These are phyloP conservation scores for Passer montanus DNA, from an alignment of 2,113 vertebrate genomes.

Conservation along the genomic window DNA sequence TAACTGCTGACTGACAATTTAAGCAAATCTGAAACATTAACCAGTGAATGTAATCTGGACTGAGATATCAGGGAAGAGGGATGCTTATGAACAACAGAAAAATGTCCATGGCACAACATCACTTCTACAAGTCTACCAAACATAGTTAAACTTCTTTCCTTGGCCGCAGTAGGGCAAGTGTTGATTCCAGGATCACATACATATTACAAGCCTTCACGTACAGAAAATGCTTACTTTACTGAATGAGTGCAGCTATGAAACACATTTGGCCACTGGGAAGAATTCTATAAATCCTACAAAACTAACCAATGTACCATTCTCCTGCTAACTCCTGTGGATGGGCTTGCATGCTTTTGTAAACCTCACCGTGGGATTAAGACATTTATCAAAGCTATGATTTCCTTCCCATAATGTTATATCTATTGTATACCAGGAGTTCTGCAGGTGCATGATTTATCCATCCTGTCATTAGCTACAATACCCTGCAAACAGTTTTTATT, in stretches of 20 bases:
- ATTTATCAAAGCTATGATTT: conserved; percentile 58
- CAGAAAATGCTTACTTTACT: neutral
- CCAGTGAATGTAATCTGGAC: neutral
- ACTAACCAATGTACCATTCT: neutral
- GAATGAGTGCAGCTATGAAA: neutral
- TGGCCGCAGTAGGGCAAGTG: neutral
- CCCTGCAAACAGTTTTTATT: conserved; percentile 44
- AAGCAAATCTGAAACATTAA: conserved; percentile 13
- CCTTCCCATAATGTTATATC: neutral
- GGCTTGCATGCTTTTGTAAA: neutral
- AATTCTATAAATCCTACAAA: conserved; percentile 23
- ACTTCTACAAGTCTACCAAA: neutral
- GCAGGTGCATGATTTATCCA: conserved; percentile 56
- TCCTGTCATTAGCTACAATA: conserved; percentile 50
- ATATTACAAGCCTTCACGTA: neutral
- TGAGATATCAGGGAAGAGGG: neutral
- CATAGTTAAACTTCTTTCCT: neutral
- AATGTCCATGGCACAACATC: neutral
- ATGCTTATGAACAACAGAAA: neutral
- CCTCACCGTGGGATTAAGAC: neutral
- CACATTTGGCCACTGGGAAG: neutral
- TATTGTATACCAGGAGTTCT: conserved; percentile 28
- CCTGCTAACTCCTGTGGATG: neutral
- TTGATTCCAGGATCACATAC: neutral
- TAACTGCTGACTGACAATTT: conserved; percentile 29